These are phyloP conservation scores for Drepanosiphum platanoidis DNA, from an alignment of 2,888 invertebrate species.

Conservation along the genomic window DNA sequence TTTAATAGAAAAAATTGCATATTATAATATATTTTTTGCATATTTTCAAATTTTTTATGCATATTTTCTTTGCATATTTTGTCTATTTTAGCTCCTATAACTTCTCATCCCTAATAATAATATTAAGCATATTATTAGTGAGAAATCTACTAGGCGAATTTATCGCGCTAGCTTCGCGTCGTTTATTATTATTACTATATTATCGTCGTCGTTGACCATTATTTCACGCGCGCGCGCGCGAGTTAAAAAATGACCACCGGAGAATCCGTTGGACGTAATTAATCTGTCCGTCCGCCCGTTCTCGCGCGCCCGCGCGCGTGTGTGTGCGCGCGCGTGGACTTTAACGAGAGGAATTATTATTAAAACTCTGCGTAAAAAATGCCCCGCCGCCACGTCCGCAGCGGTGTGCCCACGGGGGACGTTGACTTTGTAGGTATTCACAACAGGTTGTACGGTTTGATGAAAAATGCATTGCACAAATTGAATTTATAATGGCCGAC, in stretches of 20 bases:
- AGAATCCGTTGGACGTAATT: not conserved
- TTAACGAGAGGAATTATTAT: not conserved
- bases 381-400: not conserved
- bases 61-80: too few species aligned
- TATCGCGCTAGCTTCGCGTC: too few species aligned
- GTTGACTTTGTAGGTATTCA: constrained; percentile 7
- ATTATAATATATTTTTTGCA: too few species aligned
- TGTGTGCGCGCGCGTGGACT: too few species aligned
- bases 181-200: too few species aligned
- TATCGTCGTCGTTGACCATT: not conserved
- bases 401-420: not conserved
- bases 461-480: constrained; percentile 8
- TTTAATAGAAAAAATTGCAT: too few species aligned
- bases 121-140: too few species aligned
- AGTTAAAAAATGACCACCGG: not conserved
- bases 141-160: too few species aligned
- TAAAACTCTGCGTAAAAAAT: not conserved
- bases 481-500: constrained; percentile 1
- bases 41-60: too few species aligned
- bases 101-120: too few species aligned
- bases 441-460: not conserved
- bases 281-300: not conserved
- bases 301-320: not conserved
- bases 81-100: too few species aligned
- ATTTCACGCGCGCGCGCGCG: not conserved